These are phyloP conservation scores for Glossophaga mutica DNA, from an alignment of 2,797 vertebrate genomes.

Conservation along the genomic window DNA sequence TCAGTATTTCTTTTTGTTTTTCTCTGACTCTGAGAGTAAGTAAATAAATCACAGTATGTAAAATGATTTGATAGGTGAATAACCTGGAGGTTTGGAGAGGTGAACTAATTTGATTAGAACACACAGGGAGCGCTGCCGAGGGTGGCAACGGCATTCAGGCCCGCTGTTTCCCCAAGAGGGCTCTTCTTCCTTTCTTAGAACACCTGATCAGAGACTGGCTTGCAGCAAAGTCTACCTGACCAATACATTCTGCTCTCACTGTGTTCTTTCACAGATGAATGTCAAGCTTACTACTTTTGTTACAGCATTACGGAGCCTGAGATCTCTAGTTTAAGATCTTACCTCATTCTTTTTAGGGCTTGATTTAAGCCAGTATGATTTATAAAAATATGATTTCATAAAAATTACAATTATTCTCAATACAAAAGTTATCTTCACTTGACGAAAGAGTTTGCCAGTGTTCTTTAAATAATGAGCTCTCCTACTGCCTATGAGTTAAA, in stretches of 20 bases:
- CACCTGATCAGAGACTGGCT: not conserved
- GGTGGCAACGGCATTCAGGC: not conserved
- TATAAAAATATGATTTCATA: conserved; percentile 35
- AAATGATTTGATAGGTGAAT: not conserved
- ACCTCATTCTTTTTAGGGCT: not conserved
- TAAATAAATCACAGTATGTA: not conserved
- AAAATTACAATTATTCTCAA: conserved; percentile 12
- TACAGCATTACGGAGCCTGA: not conserved
- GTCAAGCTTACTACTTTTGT: not conserved
- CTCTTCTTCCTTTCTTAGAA: not conserved
- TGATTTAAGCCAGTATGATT: conserved; percentile 1
- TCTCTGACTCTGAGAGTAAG: not conserved
- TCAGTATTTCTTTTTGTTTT: not conserved
- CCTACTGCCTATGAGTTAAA: not conserved
- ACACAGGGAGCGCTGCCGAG: not conserved
- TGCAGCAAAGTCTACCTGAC: not conserved
- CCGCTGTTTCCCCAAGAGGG: not conserved
- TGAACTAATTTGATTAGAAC: not conserved
- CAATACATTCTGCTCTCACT: not conserved
- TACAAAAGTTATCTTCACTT: conserved; percentile 32
- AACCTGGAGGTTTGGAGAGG: not conserved
- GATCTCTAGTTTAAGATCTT: not conserved
- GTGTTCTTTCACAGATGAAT: not conserved
- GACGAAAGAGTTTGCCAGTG: not conserved
- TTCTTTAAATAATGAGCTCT: conserved; percentile 34